A percentile compares a stretch with the other conserved stretches of the same genome.
These are phyloP conservation scores for Bostrychus sinensis DNA, from an alignment of 2,113 vertebrate species.

Conservation along the genomic window DNA sequence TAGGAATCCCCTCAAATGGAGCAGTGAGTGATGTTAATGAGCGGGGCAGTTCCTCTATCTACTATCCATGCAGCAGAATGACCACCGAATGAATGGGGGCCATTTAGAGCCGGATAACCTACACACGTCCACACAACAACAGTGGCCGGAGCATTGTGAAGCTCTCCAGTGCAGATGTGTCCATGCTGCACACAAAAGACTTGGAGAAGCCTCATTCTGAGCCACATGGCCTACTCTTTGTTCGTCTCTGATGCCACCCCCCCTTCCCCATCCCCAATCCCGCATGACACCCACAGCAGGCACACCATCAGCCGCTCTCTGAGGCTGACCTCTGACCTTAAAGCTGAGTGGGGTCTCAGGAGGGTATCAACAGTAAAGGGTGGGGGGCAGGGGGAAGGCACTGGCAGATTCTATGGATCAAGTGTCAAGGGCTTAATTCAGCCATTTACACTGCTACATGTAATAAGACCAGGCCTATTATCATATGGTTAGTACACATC, in stretches of 20 bases:
- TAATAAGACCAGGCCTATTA: no score
- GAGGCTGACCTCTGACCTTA: conserved; percentile 56
- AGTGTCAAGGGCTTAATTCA: conserved; percentile 58
- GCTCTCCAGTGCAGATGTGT: conserved; percentile 38
- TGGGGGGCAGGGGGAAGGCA: neutral
- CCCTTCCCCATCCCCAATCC: neutral
- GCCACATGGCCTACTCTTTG: conserved; percentile 59
- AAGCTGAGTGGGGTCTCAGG: conserved; percentile 42
- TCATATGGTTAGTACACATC: no score
- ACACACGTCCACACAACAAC: conserved; percentile 13
- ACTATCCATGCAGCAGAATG: conserved; percentile 21
- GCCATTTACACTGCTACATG: conserved; percentile 35
- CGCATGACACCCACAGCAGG: conserved; percentile 3
- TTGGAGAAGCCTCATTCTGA: conserved; percentile 38
- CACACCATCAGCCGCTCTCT: conserved; percentile 16
- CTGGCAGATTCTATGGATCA: conserved; percentile 23
- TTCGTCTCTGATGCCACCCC: conserved; percentile 41
- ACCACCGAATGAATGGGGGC: conserved; percentile 18
- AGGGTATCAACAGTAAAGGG: conserved; percentile 22
- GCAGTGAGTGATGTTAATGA: conserved; percentile 37
- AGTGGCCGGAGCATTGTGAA: conserved; percentile 32
- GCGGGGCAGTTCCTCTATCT: conserved; percentile 29
- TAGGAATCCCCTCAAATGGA: conserved; percentile 4
- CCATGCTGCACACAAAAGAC: conserved; percentile 56
- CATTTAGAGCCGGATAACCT: conserved; percentile 26